Percentiles rank a stretch among this genome's conserved stretches.
Evolutionary conservation across 2,888 invertebrate genomes (phyloP).

Genomic region (Patella caerulea): DNA sequence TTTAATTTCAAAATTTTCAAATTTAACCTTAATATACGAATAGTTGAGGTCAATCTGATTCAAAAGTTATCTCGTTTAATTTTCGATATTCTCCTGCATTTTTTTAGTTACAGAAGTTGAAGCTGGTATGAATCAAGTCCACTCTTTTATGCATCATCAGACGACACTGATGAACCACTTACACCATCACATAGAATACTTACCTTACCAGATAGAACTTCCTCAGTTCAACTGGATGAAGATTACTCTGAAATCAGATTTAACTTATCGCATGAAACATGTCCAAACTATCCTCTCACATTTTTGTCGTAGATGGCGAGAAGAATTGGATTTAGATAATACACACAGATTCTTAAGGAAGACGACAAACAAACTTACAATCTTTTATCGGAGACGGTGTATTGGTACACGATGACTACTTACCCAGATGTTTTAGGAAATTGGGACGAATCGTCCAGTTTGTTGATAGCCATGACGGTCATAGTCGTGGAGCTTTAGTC

Average conservation of each 20-base stretch:
- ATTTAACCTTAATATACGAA: constrained; percentile 12
- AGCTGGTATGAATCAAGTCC: background rate
- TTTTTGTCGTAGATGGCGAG: too few relatives aligned
- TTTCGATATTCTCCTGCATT: constrained; percentile 3
- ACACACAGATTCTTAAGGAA: too few relatives aligned
- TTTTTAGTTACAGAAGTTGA: constrained; percentile 15
- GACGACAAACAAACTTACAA: background rate
- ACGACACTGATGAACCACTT: constrained; percentile 14
- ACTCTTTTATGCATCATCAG: constrained; percentile 7
- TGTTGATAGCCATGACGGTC: background rate
- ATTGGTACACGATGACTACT: background rate
- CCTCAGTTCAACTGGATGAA: background rate
- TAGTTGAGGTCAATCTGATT: constrained; percentile 5
- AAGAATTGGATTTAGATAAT: too few relatives aligned
- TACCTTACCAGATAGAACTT: constrained; percentile 12
- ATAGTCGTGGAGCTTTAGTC: background rate
- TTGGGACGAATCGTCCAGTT: background rate
- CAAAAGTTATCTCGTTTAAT: too few relatives aligned
- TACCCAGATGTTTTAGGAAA: background rate
- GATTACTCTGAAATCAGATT: background rate
- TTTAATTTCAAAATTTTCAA: constrained; percentile 20
- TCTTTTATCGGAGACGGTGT: background rate
- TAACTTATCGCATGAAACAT: background rate
- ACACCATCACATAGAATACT: constrained; percentile 14
- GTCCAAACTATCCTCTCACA: too few relatives aligned